These are phyloP conservation scores for Poecile atricapillus DNA, from an alignment of 2,113 vertebrate species.

Conservation along the genomic window DNA sequence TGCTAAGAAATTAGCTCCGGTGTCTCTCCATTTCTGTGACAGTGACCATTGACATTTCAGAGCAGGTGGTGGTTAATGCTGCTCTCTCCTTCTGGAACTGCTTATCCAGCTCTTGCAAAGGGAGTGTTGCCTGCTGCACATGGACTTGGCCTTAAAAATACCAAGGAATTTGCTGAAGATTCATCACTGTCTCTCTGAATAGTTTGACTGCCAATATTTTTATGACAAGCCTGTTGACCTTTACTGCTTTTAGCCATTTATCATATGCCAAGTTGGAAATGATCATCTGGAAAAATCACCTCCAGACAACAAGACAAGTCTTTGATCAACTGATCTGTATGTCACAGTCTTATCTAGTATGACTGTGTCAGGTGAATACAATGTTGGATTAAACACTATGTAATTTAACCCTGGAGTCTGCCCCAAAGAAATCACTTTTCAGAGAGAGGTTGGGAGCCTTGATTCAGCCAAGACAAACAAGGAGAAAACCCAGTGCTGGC, in stretches of 20 bases:
- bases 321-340: neutral
- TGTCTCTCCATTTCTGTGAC: neutral
- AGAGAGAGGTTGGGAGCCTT: neutral
- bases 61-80: neutral
- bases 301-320: neutral
- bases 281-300: neutral
- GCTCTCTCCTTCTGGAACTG: neutral
- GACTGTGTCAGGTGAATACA: neutral
- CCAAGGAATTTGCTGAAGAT: neutral
- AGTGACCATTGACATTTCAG: neutral
- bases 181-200: neutral
- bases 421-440: neutral
- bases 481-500: accelerated
- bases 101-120: neutral
- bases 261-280: neutral
- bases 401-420: neutral
- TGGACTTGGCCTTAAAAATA: neutral
- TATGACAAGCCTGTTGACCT: neutral
- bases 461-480: neutral
- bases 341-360: neutral
- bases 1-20: neutral
- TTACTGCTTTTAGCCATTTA: neutral
- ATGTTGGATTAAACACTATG: neutral
- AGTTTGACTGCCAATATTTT: neutral
- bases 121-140: neutral